Percentiles rank a stretch among this genome's conserved stretches.
Evolutionary conservation across 1,140 invertebrate genomes (phyloP).

Genomic region (Papilio xuthus): DNA sequence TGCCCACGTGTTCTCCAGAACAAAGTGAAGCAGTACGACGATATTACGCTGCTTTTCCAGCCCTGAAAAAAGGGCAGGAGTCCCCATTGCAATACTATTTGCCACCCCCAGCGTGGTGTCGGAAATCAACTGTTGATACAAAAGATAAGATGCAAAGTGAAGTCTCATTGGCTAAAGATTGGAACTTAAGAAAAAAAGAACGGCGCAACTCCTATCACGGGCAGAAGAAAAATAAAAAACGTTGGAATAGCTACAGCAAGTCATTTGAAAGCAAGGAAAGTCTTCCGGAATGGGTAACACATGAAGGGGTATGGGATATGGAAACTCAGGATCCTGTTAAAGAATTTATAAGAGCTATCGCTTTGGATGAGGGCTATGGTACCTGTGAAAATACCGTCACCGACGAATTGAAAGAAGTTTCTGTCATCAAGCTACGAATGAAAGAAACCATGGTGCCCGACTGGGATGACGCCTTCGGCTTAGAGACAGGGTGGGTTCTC

Average conservation of each 20-base stretch:
- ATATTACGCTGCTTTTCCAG: constrained; percentile 81
- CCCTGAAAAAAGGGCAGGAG: constrained; percentile 76
- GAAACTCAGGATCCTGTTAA: constrained; percentile 78
- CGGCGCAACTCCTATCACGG: constrained; percentile 77
- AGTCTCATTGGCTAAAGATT: constrained; percentile 71
- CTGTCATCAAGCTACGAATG: constrained; percentile 53
- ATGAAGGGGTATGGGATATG: constrained; percentile 79
- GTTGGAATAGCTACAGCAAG: constrained; percentile 72
- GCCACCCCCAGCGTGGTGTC: constrained; percentile 76
- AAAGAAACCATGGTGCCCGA: constrained; percentile 71
- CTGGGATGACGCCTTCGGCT: constrained; percentile 68
- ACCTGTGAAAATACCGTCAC: constrained; percentile 79
- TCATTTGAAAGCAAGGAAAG: constrained; percentile 75
- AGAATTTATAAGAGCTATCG: constrained; percentile 76
- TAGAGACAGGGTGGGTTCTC: constrained; percentile 70
- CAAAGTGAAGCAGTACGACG: constrained; percentile 79
- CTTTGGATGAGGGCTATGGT: constrained; percentile 78
- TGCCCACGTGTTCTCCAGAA: constrained; percentile 76
- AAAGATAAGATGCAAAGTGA: constrained; percentile 76
- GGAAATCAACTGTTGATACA: constrained; percentile 56
- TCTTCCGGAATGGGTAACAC: constrained; percentile 79
- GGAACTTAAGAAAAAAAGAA: constrained; percentile 72
- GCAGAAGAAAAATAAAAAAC: constrained; percentile 69
- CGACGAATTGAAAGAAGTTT: constrained; percentile 69
- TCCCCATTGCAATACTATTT: constrained; percentile 74